Evolutionary conservation across 2,113 vertebrate genomes (phyloP).

Genomic region (Xerus inauris): DNA sequence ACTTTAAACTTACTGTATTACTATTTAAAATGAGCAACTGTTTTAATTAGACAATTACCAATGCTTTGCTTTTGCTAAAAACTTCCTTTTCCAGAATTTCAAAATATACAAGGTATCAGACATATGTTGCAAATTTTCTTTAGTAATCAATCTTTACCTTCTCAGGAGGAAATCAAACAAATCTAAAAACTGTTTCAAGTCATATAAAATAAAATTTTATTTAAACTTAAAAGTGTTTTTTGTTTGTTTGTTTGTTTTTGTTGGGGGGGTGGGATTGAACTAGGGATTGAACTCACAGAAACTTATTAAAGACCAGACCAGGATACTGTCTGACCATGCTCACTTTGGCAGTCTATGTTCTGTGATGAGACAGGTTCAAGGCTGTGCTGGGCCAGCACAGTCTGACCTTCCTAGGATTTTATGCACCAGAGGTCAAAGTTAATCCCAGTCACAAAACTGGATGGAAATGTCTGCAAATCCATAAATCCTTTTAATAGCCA

Average conservation of each 20-base stretch:
- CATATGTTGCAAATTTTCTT: not conserved
- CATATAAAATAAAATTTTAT: not conserved
- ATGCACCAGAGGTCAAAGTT: not conserved
- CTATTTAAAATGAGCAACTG: not conserved
- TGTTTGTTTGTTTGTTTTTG: no score
- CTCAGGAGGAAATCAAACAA: not conserved
- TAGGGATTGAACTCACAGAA: no score
- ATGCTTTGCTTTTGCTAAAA: conserved; percentile 15
- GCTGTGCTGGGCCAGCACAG: not conserved
- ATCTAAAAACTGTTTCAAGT: not conserved
- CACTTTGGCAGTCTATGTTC: not conserved
- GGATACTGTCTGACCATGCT: not conserved
- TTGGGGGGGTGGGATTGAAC: no score
- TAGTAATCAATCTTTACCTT: not conserved
- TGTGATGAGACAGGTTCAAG: not conserved
- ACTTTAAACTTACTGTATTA: not conserved
- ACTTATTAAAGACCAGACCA: not conserved
- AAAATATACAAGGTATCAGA: not conserved
- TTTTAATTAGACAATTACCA: not conserved
- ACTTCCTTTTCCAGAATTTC: not conserved
- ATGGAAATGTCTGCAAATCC: not conserved
- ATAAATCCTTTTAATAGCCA: not conserved
- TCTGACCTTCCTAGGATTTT: not conserved
- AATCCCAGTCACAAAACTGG: not conserved
- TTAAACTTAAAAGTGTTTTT: not conserved